Evolutionary conservation across 2,113 vertebrate species (phyloP).

Genomic region (Scytalopus superciliaris): DNA sequence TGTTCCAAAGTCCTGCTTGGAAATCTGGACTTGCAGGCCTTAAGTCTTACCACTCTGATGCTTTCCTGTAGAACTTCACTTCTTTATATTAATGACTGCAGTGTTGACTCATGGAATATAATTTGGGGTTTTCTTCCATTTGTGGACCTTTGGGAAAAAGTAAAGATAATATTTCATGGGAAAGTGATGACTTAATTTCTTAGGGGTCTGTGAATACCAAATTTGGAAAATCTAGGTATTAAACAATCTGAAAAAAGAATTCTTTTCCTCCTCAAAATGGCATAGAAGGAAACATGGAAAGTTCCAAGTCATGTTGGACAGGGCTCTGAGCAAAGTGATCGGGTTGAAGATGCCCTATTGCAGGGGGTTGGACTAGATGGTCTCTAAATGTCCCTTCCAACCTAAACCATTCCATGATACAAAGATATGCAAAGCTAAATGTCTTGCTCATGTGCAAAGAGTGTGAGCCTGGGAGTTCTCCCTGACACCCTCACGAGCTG

Average conservation of each 20-base stretch:
- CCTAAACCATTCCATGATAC: neutral
- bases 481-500: neutral
- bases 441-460: neutral
- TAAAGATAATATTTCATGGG: neutral
- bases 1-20: neutral
- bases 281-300: neutral
- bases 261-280: neutral
- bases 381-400: neutral
- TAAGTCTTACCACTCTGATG: neutral
- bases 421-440: neutral
- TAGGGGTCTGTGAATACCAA: neutral
- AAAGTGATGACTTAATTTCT: neutral
- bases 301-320: fast-evolving
- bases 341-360: neutral
- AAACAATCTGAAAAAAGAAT: neutral
- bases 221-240: neutral
- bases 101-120: neutral
- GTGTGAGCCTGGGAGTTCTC: neutral
- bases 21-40: neutral
- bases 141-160: neutral
- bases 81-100: neutral
- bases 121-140: neutral
- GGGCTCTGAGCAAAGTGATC: neutral
- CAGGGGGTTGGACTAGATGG: neutral
- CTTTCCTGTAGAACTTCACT: neutral